Evolutionary conservation across 1,140 invertebrate genomes (phyloP), one percentile per base, ranked within the genome.

Genomic region (Drusus annulatus): DNA sequence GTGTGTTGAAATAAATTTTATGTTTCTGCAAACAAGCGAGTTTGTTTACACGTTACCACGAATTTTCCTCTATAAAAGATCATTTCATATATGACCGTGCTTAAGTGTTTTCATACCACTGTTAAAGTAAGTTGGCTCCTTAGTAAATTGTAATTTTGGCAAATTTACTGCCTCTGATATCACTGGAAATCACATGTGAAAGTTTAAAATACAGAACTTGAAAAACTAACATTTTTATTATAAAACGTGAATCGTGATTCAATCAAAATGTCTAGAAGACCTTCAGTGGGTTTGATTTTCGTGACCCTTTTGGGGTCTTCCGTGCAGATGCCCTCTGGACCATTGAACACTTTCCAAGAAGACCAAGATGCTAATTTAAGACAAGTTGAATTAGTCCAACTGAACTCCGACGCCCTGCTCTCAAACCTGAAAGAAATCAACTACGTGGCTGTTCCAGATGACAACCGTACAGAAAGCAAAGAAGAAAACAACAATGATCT

Each of bases 261-360:
- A 1, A 45, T 13, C 36, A 45, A 45, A 45, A 45, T 45, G 36
- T 45, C 36, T 8, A 45, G 36, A 45, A 45, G 36, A 45, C 13
- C 36, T 13, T 45, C 36, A 45, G 10, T 45, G 36, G 13, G 36
- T 45, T 45, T 45, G 36, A 45, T 45, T 13, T 45, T 45, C 13
- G 36, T 45, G 36, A 45, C 36, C 19, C 25, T 65, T 7, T 15
- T 65, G 31, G 17, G 31, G 15, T 17, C n/a, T 23, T 65, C 31
- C 25, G 23, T 65, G 25, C 62, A 71, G 19, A 50, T 25, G 51
- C 68, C 68, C 2, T 36, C 68, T 17, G 50, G 31, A 1, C 68
- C 68, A 2, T 23, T 71, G 7, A 71, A 71, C 13, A 52, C 68
- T 3, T 71, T 71, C 51, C 68, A 71, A 52, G 68, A 71, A 51